A percentile compares a stretch with the other conserved stretches of the same genome.
These are phyloP conservation scores for Zaprionus ghesquierei DNA, from an alignment of 1,140 invertebrate genomes.

Conservation along the genomic window DNA sequence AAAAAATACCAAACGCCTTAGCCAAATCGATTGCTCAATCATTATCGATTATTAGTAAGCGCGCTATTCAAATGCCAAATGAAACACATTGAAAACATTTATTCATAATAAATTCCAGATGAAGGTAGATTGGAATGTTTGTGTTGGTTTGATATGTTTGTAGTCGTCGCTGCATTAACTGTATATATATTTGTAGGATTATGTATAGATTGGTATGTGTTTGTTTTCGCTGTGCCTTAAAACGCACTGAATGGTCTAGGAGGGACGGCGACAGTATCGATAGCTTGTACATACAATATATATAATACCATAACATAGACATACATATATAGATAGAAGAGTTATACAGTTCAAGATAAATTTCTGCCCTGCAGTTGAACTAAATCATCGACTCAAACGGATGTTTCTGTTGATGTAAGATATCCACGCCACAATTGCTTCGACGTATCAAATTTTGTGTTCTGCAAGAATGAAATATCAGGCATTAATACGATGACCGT, in stretches of 20 bases:
- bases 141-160: slow-evolving; percentile 39
- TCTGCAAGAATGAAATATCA: slow-evolving; percentile 61
- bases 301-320: slow-evolving; percentile 41
- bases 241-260: slow-evolving; percentile 25
- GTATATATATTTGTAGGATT: neutral
- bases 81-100: slow-evolving; percentile 47
- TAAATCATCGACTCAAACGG: slow-evolving; percentile 81
- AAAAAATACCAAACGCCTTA: neutral
- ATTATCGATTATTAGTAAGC: neutral
- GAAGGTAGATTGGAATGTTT: slow-evolving; percentile 5
- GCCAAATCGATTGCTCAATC: neutral
- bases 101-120: slow-evolving; percentile 46
- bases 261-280: slow-evolving; percentile 32
- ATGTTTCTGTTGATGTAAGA: slow-evolving; percentile 80
- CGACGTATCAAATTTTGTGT: slow-evolving; percentile 79
- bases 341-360: slow-evolving; percentile 41
- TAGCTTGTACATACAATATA: slow-evolving; percentile 45
- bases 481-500: slow-evolving; percentile 18
- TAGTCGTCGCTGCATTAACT: slow-evolving; percentile 1
- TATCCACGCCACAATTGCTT: slow-evolving; percentile 79
- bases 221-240: slow-evolving; percentile 40
- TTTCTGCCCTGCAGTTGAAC: neutral
- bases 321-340: slow-evolving; percentile 31
- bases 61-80: slow-evolving; percentile 1
- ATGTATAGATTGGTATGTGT: neutral